These are phyloP conservation scores for Oryzias melastigma DNA, from an alignment of 2,113 vertebrate species.

Conservation along the genomic window DNA sequence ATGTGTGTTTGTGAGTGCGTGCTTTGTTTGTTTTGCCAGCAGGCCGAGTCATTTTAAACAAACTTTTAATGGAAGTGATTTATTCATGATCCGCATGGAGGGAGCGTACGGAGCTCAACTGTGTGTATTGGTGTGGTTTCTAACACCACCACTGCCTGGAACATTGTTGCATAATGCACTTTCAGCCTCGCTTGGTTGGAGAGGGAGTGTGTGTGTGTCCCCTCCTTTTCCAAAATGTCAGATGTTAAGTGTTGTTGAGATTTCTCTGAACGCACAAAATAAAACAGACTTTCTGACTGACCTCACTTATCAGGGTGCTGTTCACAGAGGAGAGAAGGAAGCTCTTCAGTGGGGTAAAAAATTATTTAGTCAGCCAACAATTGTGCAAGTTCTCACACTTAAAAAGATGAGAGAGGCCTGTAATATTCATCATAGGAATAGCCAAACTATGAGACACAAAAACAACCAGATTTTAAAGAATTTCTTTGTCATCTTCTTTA, in stretches of 20 bases:
- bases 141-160: constrained; percentile 68
- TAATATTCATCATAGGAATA: no score
- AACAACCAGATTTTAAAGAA: no score
- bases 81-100: constrained; percentile 65
- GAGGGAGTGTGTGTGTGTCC: constrained; percentile 15
- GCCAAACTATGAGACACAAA: no score
- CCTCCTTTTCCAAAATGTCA: constrained; percentile 62
- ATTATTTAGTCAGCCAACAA: no score
- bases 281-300: constrained; percentile 32
- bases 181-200: constrained; percentile 40
- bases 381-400: no score
- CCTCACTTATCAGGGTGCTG: constrained; percentile 50
- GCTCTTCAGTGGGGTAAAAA: no score
- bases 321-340: constrained; percentile 32
- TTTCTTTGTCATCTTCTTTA: no score
- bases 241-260: constrained; percentile 76
- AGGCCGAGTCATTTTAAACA: constrained; percentile 67
- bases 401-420: no score
- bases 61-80: constrained; percentile 69
- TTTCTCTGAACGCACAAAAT: constrained; percentile 39
- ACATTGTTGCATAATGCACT: constrained; percentile 71
- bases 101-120: background rate
- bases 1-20: constrained; percentile 21
- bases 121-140: background rate
- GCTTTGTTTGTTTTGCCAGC: constrained; percentile 62